Conservation (phyloP, 2,888 invertebrate species). For the Branchinecta sandiegonensis region DNA sequence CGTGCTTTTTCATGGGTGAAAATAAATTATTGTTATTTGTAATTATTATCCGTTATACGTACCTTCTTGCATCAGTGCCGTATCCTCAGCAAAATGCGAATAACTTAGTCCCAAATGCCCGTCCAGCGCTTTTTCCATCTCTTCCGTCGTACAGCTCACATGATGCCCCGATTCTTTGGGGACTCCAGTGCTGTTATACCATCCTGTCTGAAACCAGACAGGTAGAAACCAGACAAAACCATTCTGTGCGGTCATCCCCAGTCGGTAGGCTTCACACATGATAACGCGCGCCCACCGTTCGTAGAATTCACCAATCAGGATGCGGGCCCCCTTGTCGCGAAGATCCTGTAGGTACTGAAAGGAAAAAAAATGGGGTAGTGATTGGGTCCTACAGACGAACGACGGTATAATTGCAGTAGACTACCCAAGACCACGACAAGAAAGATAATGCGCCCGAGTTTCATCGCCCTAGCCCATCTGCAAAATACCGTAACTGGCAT, state of each 20-base stretch:
- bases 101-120: constrained; percentile 57
- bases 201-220: constrained; percentile 48
- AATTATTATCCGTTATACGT: constrained; percentile 26
- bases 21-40: no score
- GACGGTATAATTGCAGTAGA: no score
- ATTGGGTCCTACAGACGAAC: no score
- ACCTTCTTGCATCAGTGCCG: constrained; percentile 45
- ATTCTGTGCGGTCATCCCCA: constrained; percentile 50
- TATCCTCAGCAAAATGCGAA: constrained; percentile 48
- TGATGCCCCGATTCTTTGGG: constrained; percentile 27
- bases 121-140: constrained; percentile 47
- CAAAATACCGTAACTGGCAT: no score
- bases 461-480: no score
- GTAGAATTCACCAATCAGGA: constrained; percentile 65
- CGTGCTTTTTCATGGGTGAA: no score
- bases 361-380: constrained; percentile 4
- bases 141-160: constrained; percentile 30
- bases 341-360: constrained; percentile 49
- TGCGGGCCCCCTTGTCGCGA: constrained; percentile 49
- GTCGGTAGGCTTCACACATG: constrained; percentile 62
- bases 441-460: no score
- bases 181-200: constrained; percentile 45
- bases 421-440: no score
- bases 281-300: constrained; percentile 55
- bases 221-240: constrained; percentile 80